phyloP scores from a whole-genome alignment of 64 coral and sea anemone species.

The Platygyra sinensis region DNA sequence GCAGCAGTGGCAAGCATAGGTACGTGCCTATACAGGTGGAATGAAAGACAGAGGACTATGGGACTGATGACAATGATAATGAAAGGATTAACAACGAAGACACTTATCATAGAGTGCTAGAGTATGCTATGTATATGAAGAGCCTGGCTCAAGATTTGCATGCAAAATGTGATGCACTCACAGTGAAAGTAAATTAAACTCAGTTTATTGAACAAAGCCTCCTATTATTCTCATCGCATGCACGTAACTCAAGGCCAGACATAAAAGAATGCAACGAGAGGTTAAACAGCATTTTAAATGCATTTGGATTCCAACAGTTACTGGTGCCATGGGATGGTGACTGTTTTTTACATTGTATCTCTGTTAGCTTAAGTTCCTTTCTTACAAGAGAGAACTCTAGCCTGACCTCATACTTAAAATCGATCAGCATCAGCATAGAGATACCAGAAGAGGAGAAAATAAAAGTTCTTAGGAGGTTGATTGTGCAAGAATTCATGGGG shows the following conservation, averaged over 20 bases:
- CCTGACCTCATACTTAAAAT: neutral
- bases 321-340: slow-evolving; percentile 21
- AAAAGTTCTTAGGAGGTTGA: neutral
- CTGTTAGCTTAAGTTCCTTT: neutral
- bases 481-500: neutral
- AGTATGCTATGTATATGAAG: slow-evolving; percentile 13
- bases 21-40: slow-evolving; percentile 14
- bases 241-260: neutral
- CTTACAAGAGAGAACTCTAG: neutral
- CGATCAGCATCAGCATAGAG: neutral
- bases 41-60: slow-evolving; percentile 6
- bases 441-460: neutral
- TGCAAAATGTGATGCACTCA: neutral
- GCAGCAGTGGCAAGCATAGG: slow-evolving; percentile 9
- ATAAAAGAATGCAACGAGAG: slow-evolving; percentile 4
- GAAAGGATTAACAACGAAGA: neutral
- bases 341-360: slow-evolving; percentile 15
- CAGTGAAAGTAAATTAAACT: neutral
- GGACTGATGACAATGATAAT: slow-evolving; percentile 26
- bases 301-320: slow-evolving; percentile 13
- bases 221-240: slow-evolving; percentile 6
- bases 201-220: neutral
- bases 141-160: neutral
- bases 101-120: neutral
- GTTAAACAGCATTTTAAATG: slow-evolving; percentile 19